Conservation (phyloP, 2,797 vertebrate genomes). For the Danionella dracula region DNA sequence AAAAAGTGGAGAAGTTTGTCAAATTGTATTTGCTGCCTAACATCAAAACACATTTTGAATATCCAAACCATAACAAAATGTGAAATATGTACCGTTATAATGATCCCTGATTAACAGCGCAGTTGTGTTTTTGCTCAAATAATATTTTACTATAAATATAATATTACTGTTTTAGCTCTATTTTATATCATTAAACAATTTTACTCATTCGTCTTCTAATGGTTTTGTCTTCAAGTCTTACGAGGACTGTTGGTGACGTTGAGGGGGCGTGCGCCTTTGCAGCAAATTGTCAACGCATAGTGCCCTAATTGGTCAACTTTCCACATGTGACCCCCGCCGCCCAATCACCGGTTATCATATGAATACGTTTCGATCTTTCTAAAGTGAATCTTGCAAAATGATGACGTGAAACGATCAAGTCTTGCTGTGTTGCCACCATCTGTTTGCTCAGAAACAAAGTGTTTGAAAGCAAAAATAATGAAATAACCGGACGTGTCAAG, state of each 20-base stretch:
- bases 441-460: constrained; percentile 57
- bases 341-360: constrained; percentile 51
- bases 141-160: too few relatives aligned
- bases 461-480: constrained; percentile 27
- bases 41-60: too few relatives aligned
- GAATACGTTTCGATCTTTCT: constrained; percentile 26
- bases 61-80: too few relatives aligned
- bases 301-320: constrained; percentile 22
- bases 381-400: constrained; percentile 32
- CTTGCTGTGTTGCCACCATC: constrained; percentile 64
- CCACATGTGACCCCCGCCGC: constrained; percentile 37
- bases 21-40: too few relatives aligned
- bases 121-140: too few relatives aligned
- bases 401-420: constrained; percentile 58
- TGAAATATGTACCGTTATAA: too few relatives aligned
- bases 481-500: constrained; percentile 13
- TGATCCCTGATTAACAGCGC: too few relatives aligned
- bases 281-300: constrained; percentile 28
- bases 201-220: too few relatives aligned
- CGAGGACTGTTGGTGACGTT: constrained; percentile 48
- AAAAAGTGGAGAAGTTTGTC: too few relatives aligned
- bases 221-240: too few relatives aligned
- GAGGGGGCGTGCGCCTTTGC: constrained; percentile 34
- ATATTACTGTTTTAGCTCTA: too few relatives aligned
- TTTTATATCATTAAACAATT: too few relatives aligned